Conservation (phyloP, 2,113 vertebrate genomes). For the Pyxicephalus adspersus region DNA sequence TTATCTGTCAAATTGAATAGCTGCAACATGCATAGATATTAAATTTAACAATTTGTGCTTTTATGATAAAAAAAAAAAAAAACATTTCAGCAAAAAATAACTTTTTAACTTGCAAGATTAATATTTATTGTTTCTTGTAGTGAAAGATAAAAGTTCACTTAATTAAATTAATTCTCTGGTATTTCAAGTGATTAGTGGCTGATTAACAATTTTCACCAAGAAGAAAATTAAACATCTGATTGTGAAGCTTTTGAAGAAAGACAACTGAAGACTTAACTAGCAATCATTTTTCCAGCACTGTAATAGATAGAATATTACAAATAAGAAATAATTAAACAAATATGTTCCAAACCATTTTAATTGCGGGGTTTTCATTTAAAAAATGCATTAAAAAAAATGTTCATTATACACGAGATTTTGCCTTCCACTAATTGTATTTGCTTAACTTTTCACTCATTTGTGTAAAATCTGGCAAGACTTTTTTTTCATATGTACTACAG, state of each 20-base stretch:
- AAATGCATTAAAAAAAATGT: not conserved
- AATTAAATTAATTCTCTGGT: conserved; percentile 29
- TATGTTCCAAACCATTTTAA: not conserved
- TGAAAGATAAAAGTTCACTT: conserved; percentile 15
- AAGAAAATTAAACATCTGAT: conserved; percentile 35
- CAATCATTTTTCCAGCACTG: conserved; percentile 11
- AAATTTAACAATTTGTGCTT: not conserved
- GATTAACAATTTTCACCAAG: conserved; percentile 16
- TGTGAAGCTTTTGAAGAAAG: conserved; percentile 27
- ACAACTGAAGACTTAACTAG: not conserved
- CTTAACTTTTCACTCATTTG: not conserved
- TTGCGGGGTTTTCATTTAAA: not conserved
- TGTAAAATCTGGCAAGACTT: not conserved
- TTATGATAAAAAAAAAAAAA: not conserved
- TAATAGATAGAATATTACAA: not conserved
- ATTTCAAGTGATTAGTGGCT: conserved; percentile 43
- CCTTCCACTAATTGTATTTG: not conserved
- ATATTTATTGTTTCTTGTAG: conserved; percentile 38
- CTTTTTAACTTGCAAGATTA: not conserved
- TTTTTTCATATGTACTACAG: not conserved
- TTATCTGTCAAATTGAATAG: not conserved
- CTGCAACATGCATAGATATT: not conserved
- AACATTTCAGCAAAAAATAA: conserved; percentile 15
- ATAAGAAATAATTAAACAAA: conserved; percentile 6
- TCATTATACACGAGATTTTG: not conserved